Conservation (phyloP, 2,113 vertebrate species). For the Lepisosteus osseus region DNA sequence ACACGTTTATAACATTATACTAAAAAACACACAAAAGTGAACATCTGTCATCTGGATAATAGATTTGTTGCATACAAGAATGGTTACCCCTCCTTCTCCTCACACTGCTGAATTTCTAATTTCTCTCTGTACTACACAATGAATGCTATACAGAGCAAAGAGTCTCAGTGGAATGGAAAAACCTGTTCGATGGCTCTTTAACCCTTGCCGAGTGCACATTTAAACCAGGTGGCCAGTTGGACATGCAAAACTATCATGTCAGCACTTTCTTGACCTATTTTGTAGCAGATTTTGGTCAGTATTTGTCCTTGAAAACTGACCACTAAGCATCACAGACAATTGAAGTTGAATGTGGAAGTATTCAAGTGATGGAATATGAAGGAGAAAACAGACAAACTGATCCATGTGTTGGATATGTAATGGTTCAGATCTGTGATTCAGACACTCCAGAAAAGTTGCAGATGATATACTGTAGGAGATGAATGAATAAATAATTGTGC, state of each 20-base stretch:
- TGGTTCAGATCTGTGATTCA: no score
- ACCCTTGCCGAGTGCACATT: neutral
- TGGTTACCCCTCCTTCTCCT: neutral
- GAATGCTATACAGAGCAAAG: neutral
- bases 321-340: no score
- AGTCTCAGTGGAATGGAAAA: slow-evolving; percentile 1
- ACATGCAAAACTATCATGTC: neutral
- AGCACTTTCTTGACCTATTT: no score
- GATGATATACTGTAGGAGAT: no score
- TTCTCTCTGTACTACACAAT: neutral
- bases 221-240: slow-evolving; percentile 6
- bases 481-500: no score
- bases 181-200: slow-evolving; percentile 6
- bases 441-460: no score
- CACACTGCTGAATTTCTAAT: neutral
- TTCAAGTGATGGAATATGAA: no score
- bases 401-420: no score
- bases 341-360: no score
- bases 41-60: slow-evolving; percentile 1
- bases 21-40: neutral
- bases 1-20: neutral
- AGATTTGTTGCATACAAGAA: neutral
- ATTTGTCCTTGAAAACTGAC: no score
- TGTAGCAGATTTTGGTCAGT: no score
- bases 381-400: no score